Conservation (phyloP, 1,140 invertebrate genomes). For the Hypothenemus hampei region DNA sequence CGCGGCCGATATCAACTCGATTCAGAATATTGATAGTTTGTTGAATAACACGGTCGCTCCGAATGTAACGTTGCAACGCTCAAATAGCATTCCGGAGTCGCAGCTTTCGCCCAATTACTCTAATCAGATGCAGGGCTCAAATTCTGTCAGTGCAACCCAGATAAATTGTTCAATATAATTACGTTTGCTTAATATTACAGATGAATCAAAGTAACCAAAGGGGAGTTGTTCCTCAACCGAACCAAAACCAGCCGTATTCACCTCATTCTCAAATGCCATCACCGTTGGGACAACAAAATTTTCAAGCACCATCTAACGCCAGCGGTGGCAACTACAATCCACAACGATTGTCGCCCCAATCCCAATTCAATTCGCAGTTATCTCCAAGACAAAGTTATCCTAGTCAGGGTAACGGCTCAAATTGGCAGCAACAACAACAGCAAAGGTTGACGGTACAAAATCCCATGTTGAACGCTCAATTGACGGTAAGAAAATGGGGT, state of each 20-base stretch:
- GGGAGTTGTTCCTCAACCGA: conserved; percentile 20
- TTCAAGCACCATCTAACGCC: conserved; percentile 30
- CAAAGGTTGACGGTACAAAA: conserved; percentile 54
- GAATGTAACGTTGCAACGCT: conserved; percentile 71
- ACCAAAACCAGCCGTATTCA: conserved; percentile 48
- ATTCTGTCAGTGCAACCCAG: conserved; percentile 18
- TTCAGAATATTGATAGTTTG: conserved; percentile 68
- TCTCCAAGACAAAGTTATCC: conserved; percentile 40
- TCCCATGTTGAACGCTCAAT: conserved; percentile 74
- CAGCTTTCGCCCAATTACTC: conserved; percentile 63
- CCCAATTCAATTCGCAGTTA: conserved; percentile 40
- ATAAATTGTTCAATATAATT: no score
- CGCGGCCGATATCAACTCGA: conserved; percentile 55
- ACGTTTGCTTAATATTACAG: no score
- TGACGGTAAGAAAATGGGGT: conserved; percentile 68
- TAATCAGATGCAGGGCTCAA: conserved; percentile 27
- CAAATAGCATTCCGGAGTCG: conserved; percentile 63
- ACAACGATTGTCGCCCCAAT: conserved; percentile 38
- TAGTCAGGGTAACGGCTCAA: conserved; percentile 17
- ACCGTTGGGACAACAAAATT: conserved; percentile 39
- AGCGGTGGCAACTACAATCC: conserved; percentile 36
- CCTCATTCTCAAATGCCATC: conserved; percentile 45
- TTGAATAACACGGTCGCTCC: conserved; percentile 74
- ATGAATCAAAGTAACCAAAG: conserved; percentile 14
- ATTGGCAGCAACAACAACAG: conserved; percentile 32